Evolutionary conservation across 2,797 vertebrate species (phyloP), one percentile per base, ranked within the genome.

Genomic region (Thalassophryne amazonica): DNA sequence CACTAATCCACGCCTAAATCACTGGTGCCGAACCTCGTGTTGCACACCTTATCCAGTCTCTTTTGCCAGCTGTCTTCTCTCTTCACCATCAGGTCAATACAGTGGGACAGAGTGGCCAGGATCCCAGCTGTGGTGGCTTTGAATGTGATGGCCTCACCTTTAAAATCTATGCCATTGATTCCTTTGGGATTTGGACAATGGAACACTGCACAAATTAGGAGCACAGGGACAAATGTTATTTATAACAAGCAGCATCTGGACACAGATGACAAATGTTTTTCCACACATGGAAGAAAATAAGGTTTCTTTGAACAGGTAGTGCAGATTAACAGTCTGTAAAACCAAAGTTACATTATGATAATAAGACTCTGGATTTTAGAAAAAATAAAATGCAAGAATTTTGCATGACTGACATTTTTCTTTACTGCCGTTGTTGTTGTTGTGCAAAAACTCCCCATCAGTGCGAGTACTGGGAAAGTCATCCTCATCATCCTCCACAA

Each of bases 111-210:
- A 0, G 96, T 97, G 72, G 97, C 93, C 64, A 98, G 88, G 65
- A 98, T 99, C 36, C 97, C 97, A 4, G 95, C 96, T 16, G 97
- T 98, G 47, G 97, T 99, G 61, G 96, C 96, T 83, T 98, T 99
- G 82, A 99, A 99, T 9, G 97, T 98, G 89, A 99, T 98, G 43
- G 97, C 97, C 84, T 99, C 97, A 1, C 97, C 97, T 89, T 98
- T 99, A 66, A 99, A 99, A 83, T 99, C 96, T 77, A 99, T 97
- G 42, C 95, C 94, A 75, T 92, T 95, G 73, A 94, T 92, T 70
- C 88, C 93, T 83, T 91, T 96, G 7, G 91, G 91, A 72, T 83
- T 91, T 62, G 91, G 80, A 39, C 91, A 60, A 15, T 92, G 93
- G 81, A 96, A 95, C 57, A 88, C 91, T 92, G 63, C 15, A 51